Percentiles rank a stretch among this genome's conserved stretches.
Conservation (phyloP, 1,140 invertebrate genomes). For the Condylostylus longicornis region DNA sequence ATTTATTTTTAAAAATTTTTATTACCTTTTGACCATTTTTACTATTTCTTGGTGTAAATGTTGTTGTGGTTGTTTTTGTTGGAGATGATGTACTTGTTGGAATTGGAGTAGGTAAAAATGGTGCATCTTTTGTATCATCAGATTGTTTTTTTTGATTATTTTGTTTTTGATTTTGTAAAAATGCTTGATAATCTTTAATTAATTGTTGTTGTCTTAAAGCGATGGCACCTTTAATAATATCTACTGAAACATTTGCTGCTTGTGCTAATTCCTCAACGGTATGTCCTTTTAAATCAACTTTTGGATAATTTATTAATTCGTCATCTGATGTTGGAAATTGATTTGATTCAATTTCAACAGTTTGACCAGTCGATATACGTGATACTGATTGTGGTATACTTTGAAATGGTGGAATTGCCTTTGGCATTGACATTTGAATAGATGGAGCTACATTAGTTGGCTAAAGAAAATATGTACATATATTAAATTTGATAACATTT, state of each 20-base stretch:
- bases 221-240: conserved; percentile 55
- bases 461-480: conserved; percentile 29
- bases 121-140: conserved; percentile 19
- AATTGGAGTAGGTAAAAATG: conserved; percentile 30
- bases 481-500: conserved; percentile 1
- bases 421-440: conserved; percentile 23
- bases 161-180: conserved; percentile 2
- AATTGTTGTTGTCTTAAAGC: conserved; percentile 50
- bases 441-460: conserved; percentile 16
- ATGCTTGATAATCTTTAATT: conserved; percentile 30
- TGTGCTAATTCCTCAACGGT: conserved; percentile 39
- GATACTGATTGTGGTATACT: conserved; percentile 38
- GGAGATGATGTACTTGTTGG: conserved; percentile 35
- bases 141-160: conserved; percentile 1
- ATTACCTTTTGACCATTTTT: conserved; percentile 13
- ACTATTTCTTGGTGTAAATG: conserved; percentile 21
- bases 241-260: conserved; percentile 57
- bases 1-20: conserved; percentile 17
- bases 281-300: conserved; percentile 36
- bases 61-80: conserved; percentile 26
- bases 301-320: too few species aligned
- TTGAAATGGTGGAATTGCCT: conserved; percentile 27
- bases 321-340: conserved; percentile 26
- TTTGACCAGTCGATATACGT: conserved; percentile 30
- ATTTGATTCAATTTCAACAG: conserved; percentile 18